Evolutionary conservation across 1,140 invertebrate genomes (phyloP).

Genomic region (Drosophila santomea): DNA sequence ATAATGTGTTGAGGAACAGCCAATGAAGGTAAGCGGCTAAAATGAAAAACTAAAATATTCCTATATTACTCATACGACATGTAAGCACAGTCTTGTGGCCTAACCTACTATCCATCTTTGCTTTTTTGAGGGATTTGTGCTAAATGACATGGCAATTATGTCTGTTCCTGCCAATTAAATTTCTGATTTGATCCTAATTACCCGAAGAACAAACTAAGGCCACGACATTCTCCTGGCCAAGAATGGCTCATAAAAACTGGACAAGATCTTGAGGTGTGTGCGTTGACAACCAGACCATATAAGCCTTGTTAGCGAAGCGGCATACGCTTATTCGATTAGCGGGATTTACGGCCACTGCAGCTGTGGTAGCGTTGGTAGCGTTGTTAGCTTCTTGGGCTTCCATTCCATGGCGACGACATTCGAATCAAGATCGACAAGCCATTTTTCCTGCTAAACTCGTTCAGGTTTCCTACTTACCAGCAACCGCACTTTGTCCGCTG

Average conservation of each 20-base stretch:
- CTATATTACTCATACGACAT: neutral
- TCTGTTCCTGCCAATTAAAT: conserved; percentile 22
- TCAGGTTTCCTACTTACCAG: conserved; percentile 46
- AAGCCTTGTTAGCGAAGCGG: conserved; percentile 35
- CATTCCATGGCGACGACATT: conserved; percentile 26
- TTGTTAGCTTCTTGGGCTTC: conserved; percentile 26
- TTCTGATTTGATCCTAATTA: conserved; percentile 32
- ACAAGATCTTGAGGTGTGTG: conserved; percentile 22
- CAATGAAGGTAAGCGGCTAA: conserved; percentile 8
- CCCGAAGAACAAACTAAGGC: conserved; percentile 10
- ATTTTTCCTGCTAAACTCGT: conserved; percentile 72
- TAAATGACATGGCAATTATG: conserved; percentile 3
- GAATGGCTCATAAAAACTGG: conserved; percentile 31
- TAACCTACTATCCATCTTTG: neutral
- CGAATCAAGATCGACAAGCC: conserved; percentile 58
- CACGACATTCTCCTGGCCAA: conserved; percentile 26
- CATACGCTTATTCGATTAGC: conserved; percentile 68
- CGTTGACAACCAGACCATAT: conserved; percentile 33
- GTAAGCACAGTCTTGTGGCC: neutral
- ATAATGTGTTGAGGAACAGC: neutral
- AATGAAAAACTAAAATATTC: neutral
- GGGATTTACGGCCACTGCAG: conserved; percentile 38
- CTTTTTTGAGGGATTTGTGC: neutral
- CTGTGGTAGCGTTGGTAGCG: conserved; percentile 1
- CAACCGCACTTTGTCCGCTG: conserved; percentile 23